A percentile compares a stretch with the other conserved stretches of the same genome.
phyloP scores from a whole-genome alignment of 2,797 vertebrate genomes.

The Parotocinclus haroldoi region DNA sequence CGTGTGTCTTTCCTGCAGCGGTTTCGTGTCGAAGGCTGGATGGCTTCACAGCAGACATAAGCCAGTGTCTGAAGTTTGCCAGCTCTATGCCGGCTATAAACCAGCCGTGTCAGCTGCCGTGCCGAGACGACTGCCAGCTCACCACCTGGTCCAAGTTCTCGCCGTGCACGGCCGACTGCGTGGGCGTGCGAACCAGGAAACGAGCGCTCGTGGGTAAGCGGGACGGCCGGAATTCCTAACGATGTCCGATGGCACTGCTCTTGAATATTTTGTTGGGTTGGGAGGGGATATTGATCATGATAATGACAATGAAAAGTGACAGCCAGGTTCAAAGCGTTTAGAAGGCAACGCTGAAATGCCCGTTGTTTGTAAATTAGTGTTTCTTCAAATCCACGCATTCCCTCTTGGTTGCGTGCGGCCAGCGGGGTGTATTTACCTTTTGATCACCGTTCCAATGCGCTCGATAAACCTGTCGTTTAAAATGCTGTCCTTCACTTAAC shows the following conservation, averaged over 20 bases:
- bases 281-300: too few species aligned
- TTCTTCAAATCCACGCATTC: too few species aligned
- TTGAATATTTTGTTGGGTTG: too few species aligned
- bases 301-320: too few species aligned
- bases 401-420: too few species aligned
- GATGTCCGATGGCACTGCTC: slow-evolving; percentile 10
- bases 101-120: slow-evolving; percentile 90
- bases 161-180: slow-evolving; percentile 90
- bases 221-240: slow-evolving; percentile 15
- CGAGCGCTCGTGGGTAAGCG: slow-evolving; percentile 85
- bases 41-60: slow-evolving; percentile 83
- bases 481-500: too few species aligned
- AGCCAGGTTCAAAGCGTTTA: too few species aligned
- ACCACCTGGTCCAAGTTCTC: slow-evolving; percentile 98
- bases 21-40: slow-evolving; percentile 95
- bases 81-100: slow-evolving; percentile 83
- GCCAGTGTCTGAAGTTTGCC: slow-evolving; percentile 81
- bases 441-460: too few species aligned
- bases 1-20: slow-evolving; percentile 70
- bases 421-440: too few species aligned
- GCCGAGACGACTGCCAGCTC: slow-evolving; percentile 96
- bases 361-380: too few species aligned
- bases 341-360: too few species aligned
- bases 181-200: slow-evolving; percentile 90
- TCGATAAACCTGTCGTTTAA: too few species aligned